These are phyloP conservation scores for Eristalis arbustorum DNA, from an alignment of 2,888 invertebrate species.

Conservation along the genomic window DNA sequence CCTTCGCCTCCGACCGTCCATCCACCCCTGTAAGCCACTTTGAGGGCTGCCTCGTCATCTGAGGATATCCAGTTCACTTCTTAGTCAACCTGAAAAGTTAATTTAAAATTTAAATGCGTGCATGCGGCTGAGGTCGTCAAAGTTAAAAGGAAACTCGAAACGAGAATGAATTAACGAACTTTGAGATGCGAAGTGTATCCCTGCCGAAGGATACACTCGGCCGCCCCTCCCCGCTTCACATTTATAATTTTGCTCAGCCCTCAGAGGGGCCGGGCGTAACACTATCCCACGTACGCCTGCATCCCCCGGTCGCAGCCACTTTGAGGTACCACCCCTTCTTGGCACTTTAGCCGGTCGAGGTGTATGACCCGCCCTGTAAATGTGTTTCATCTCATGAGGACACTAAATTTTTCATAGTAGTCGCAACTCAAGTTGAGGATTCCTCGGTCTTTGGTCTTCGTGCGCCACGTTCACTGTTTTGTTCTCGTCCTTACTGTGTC, in stretches of 20 bases:
- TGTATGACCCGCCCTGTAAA: constrained; percentile 61
- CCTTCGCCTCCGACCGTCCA: not conserved
- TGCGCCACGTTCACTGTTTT: constrained; percentile 41
- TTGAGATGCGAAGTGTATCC: constrained; percentile 32
- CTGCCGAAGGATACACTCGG: constrained; percentile 39
- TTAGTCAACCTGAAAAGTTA: constrained; percentile 55
- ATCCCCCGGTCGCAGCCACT: not conserved
- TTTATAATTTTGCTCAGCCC: constrained; percentile 20
- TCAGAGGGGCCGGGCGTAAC: constrained; percentile 3
- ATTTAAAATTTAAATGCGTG: constrained; percentile 67
- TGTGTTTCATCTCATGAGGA: constrained; percentile 66
- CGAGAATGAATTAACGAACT: constrained; percentile 66
- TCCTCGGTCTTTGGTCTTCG: constrained; percentile 54
- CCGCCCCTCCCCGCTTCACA: not conserved
- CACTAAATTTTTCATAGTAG: constrained; percentile 69
- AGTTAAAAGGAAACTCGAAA: constrained; percentile 66
- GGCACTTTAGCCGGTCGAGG: not conserved
- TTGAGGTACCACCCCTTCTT: not conserved
- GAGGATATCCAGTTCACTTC: constrained; percentile 2
- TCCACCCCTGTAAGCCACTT: not conserved
- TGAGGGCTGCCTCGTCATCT: not conserved
- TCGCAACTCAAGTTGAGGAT: constrained; percentile 62
- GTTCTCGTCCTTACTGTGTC: not conserved
- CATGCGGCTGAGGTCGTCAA: constrained; percentile 62
- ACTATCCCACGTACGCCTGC: constrained; percentile 37